Conservation (phyloP, 2,888 invertebrate genomes). For the Anoplius nigerrimus region DNA sequence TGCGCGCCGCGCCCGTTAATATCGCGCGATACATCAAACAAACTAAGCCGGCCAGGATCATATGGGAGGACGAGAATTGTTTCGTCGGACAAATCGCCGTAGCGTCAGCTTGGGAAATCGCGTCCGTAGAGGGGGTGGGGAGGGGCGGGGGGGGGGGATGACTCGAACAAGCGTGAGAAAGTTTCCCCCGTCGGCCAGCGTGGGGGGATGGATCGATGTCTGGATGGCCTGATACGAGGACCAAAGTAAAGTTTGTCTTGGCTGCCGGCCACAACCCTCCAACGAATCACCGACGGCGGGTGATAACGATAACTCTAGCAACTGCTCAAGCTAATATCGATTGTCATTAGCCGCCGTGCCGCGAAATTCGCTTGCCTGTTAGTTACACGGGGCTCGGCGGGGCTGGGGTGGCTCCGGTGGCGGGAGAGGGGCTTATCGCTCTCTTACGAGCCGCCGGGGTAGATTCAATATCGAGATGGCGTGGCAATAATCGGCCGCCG, state of each 20-base stretch:
- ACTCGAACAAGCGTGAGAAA: constrained; percentile 42
- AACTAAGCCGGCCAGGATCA: neutral
- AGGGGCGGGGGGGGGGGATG: too few relatives aligned
- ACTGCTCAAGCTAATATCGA: constrained; percentile 53
- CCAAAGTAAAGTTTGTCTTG: constrained; percentile 53
- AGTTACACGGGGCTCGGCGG: constrained; percentile 25
- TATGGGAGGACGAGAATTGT: constrained; percentile 30
- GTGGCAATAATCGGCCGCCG: constrained; percentile 10
- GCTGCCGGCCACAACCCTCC: constrained; percentile 46
- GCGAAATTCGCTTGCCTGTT: constrained; percentile 42
- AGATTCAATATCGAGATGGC: constrained; percentile 26
- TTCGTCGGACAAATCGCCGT: constrained; percentile 39
- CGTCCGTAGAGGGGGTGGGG: too few relatives aligned
- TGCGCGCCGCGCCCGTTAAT: constrained; percentile 1
- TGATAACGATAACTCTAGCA: constrained; percentile 52
- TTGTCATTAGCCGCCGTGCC: constrained; percentile 51
- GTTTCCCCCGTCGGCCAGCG: constrained; percentile 48
- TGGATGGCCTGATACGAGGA: constrained; percentile 41
- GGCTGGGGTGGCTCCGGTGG: too few relatives aligned
- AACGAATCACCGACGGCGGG: constrained; percentile 41
- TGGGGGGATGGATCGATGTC: constrained; percentile 43
- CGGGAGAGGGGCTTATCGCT: neutral
- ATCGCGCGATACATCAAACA: neutral
- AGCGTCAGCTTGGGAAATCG: constrained; percentile 43
- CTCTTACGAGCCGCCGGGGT: constrained; percentile 9